Conservation (phyloP, 2,888 invertebrate species). For the Hedya salicella region DNA sequence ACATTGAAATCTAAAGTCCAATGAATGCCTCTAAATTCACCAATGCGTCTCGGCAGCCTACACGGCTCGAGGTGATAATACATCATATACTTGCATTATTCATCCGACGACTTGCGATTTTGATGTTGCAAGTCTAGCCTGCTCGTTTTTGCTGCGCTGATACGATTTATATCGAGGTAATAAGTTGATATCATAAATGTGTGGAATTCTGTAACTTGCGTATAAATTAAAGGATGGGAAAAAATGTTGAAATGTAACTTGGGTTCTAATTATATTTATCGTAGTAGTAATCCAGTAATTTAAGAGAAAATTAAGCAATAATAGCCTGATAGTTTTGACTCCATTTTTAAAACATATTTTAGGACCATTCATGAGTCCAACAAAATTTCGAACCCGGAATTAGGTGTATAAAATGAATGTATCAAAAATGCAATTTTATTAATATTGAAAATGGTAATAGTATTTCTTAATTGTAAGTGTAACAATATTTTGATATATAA, state of each 20-base stretch:
- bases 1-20: not conserved
- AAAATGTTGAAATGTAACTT: conserved; percentile 6
- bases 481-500: too few species aligned
- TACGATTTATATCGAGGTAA: conserved; percentile 63
- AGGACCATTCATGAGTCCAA: too few species aligned
- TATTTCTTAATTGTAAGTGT: too few species aligned
- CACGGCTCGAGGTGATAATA: conserved; percentile 63
- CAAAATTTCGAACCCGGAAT: too few species aligned
- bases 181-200: conserved; percentile 64
- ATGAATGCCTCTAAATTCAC: conserved; percentile 3
- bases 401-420: too few species aligned
- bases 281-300: too few species aligned
- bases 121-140: conserved; percentile 67
- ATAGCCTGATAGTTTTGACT: too few species aligned
- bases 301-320: too few species aligned
- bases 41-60: conserved; percentile 21
- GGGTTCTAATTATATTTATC: not conserved
- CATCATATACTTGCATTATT: conserved; percentile 77
- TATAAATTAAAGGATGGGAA: conserved; percentile 14
- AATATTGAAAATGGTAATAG: too few species aligned
- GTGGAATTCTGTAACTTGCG: conserved; percentile 46
- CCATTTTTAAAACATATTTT: too few species aligned
- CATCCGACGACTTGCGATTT: conserved; percentile 73
- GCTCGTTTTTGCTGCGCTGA: conserved; percentile 62
- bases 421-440: too few species aligned